phyloP scores from a whole-genome alignment of 92 coral and sea anemone genomes.

The Isaurus tuberculatus region DNA sequence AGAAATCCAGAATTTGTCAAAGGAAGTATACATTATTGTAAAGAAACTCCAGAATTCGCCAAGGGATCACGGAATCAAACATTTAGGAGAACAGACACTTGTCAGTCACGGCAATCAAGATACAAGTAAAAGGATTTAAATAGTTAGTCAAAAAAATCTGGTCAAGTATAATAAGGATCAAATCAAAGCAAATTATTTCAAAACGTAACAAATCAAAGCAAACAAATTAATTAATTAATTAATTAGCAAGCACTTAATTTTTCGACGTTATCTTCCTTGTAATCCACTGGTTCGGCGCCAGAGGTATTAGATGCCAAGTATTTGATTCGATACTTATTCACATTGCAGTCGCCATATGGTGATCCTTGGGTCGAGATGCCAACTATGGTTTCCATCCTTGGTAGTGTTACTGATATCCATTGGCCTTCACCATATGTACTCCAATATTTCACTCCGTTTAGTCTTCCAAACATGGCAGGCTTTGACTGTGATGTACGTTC shows the following conservation, averaged over 20 bases:
- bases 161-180: too few species aligned
- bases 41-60: too few species aligned
- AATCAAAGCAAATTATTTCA: background rate
- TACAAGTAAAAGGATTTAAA: too few species aligned
- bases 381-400: background rate
- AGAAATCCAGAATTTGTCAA: too few species aligned
- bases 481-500: too few species aligned
- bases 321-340: background rate
- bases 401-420: slow-evolving; percentile 5
- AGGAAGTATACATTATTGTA: too few species aligned
- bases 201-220: background rate
- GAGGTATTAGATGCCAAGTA: background rate
- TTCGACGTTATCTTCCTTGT: background rate
- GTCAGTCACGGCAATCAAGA: too few species aligned
- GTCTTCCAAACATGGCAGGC: background rate
- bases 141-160: too few species aligned
- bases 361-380: slow-evolving; percentile 20
- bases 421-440: background rate
- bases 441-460: slow-evolving; percentile 5
- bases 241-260: background rate
- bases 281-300: background rate
- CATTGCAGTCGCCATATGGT: background rate
- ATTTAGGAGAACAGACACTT: too few species aligned
- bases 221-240: background rate
- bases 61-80: too few species aligned